Percentiles rank a stretch among this genome's conserved stretches.
These are phyloP conservation scores for Andrena haemorrhoa DNA, from an alignment of 2,888 invertebrate genomes.

Conservation along the genomic window DNA sequence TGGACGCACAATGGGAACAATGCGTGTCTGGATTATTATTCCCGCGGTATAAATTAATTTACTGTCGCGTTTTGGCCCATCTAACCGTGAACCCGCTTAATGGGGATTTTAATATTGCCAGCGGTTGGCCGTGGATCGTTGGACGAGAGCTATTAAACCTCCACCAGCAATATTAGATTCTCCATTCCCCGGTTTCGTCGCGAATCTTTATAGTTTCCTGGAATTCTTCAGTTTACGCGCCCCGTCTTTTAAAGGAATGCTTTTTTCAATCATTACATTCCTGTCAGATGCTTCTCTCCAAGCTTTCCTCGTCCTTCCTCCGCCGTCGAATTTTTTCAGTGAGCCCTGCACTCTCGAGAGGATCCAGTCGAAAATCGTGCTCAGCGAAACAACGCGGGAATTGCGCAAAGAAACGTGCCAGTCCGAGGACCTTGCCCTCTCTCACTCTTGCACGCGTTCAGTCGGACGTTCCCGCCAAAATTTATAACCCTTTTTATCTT, in stretches of 20 bases:
- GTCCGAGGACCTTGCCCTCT: background rate
- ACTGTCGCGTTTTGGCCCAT: conserved; percentile 35
- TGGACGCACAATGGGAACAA: conserved; percentile 36
- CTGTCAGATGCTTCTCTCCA: too few relatives aligned
- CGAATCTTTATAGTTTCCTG: too few relatives aligned
- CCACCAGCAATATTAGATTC: background rate
- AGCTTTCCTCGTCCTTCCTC: too few relatives aligned
- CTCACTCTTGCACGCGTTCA: background rate
- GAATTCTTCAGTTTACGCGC: too few relatives aligned
- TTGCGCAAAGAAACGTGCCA: too few relatives aligned
- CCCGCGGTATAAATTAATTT: conserved; percentile 41
- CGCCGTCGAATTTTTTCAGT: too few relatives aligned
- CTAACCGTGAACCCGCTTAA: conserved; percentile 29
- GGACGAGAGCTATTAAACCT: background rate
- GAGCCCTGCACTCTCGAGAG: too few relatives aligned
- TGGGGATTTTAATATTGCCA: conserved; percentile 26
- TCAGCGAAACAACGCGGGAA: too few relatives aligned
- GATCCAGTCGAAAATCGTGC: too few relatives aligned
- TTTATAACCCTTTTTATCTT: conserved; percentile 41
- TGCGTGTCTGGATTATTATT: conserved; percentile 44
- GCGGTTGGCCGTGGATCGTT: background rate
- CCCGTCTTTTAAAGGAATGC: too few relatives aligned
- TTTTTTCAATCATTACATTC: too few relatives aligned
- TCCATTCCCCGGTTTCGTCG: background rate
- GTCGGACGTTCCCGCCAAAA: conserved; percentile 7